Evolutionary conservation across 2,797 vertebrate species (phyloP).

Genomic region (Anas bahamensis): DNA sequence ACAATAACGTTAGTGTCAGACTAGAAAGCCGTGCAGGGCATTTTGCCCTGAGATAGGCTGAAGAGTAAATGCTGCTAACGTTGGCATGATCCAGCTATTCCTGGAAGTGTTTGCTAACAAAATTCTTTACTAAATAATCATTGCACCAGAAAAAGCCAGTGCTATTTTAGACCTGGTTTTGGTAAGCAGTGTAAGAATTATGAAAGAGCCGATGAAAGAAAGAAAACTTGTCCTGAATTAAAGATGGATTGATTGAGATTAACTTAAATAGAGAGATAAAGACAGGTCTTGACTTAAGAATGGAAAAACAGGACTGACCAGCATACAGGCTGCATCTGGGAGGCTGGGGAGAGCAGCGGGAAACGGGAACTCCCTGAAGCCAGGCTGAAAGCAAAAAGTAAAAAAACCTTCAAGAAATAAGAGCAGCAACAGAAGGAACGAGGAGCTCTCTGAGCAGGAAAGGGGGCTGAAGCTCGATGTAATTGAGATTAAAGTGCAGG

Average conservation of each 20-base stretch:
- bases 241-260: background rate
- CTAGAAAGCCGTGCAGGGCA: background rate
- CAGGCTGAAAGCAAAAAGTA: background rate
- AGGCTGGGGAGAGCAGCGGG: background rate
- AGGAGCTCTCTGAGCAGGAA: background rate
- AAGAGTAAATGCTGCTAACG: slow-evolving; percentile 32
- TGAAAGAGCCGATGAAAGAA: background rate
- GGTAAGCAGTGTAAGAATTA: background rate
- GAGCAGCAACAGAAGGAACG: background rate
- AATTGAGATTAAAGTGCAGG: background rate
- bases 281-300: background rate
- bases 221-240: slow-evolving; percentile 13
- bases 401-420: background rate
- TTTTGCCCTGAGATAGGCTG: slow-evolving; percentile 22
- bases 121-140: slow-evolving; percentile 20
- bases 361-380: background rate
- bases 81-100: slow-evolving; percentile 14
- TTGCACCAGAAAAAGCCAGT: slow-evolving; percentile 19
- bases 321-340: background rate
- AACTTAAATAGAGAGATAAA: background rate
- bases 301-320: background rate
- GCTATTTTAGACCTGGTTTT: slow-evolving; percentile 42
- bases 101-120: slow-evolving; percentile 39
- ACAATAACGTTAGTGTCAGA: background rate
- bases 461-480: background rate